phyloP scores from a whole-genome alignment of 2,113 vertebrate genomes.

The Furnarius figulus region DNA sequence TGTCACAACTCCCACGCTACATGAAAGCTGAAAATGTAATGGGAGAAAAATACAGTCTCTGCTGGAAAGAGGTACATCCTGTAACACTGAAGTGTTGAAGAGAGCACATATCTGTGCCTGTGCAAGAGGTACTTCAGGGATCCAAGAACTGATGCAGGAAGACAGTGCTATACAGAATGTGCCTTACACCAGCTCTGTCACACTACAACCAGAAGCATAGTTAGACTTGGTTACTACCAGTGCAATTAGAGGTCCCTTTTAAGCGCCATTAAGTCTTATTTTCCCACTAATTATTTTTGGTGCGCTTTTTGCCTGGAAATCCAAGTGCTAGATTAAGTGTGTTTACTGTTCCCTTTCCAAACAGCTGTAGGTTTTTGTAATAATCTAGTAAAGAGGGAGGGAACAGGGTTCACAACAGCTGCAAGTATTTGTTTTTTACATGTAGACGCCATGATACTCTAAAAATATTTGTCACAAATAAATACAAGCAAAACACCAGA shows the following conservation, averaged over 20 bases:
- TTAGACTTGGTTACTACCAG: neutral
- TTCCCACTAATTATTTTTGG: neutral
- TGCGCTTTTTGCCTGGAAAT: neutral
- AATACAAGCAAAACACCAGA: neutral
- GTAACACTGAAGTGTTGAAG: neutral
- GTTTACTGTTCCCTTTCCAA: neutral
- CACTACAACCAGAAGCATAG: neutral
- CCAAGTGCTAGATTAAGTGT: neutral
- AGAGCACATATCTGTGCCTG: rapidly evolving
- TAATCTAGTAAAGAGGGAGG: neutral
- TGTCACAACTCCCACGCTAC: neutral
- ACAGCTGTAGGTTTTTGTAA: neutral
- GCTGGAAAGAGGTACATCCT: neutral
- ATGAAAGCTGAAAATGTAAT: neutral
- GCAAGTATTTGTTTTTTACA: neutral
- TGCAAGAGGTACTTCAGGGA: neutral
- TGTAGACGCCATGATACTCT: neutral
- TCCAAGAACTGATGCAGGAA: neutral
- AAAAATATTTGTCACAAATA: neutral
- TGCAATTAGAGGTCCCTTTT: neutral
- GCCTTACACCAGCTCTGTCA: neutral
- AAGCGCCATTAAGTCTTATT: neutral
- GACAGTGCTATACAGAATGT: rapidly evolving
- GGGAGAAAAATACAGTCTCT: neutral
- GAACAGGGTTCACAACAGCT: neutral